Base-by-base conservation (phyloP, 2,113 vertebrate species). In the Xenopus borealis region DNA sequence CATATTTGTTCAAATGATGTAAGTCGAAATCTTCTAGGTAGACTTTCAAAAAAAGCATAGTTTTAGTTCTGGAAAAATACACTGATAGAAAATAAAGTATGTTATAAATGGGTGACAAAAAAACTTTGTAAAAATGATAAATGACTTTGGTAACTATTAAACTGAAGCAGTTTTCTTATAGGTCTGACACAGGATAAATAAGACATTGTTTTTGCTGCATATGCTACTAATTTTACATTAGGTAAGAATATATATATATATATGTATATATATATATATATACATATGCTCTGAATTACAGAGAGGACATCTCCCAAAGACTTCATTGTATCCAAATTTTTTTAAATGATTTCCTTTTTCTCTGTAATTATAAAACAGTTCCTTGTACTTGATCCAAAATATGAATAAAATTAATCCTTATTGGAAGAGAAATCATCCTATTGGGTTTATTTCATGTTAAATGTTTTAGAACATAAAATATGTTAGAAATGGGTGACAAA, bases 1-100 rank as follows among this genome's bases (percentile, higher is more conserved):
- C 91, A 94, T 93, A 90, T 95, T 94, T 87, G 88, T 92, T 91
- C 92, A 92, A 95, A 92, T 97, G 93, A 98, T 94, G 93, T 95
- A 94, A 97, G 88, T 65, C 63, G 80, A 77, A 85, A 87, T 82
- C 87, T 91, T 91, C 83, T 85, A 85, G 85, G 88, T 85, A 85
- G 83, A 85, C 78, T 81, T 16, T 88, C 12, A 80, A 61, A 80
- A 82, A 89, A 88, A 86, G 79, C 71, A 73, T 58, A 82, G 65
- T 58, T 84, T 84, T 86, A 79, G 71, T 68, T 14, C 82, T 88
- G 87, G 87, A 90, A 90, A 92, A 92, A 90, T 84, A 88, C 78
- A 73, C 64, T 2, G 30, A 46, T 45, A 72, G 16, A 55, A 70
- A 83, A 84, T 85, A 81, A 89, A 90, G 83, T 80, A 73, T 72